Evolutionary conservation across 92 coral and sea anemone species (phyloP), one percentile per base, ranked within the genome.

Genomic region (Parazoanthus darwini): DNA sequence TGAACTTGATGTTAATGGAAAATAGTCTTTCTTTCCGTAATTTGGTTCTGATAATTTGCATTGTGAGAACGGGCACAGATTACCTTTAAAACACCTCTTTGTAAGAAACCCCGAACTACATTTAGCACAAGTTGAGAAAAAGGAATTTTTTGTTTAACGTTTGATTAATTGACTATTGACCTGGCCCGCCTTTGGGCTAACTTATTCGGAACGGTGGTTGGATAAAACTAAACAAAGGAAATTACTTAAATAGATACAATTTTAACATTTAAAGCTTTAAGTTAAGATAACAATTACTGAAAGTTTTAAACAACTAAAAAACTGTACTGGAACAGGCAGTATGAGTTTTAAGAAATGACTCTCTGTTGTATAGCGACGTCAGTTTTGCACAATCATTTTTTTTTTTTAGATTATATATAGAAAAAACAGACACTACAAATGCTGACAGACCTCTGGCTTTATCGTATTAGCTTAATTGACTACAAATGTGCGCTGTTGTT

Each of bases 401-500:
- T 29, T 20, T 51, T 80, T 36, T n/a, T 14, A 56, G 82, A 44
- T 59, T 46, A 59, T 39, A 39, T 39, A 39, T 39, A 39, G 42
- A 39, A 39, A 33, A 79, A 23, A 35, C 33, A 36, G 78, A 48
- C 35, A 56, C 59, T 38, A 29, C 56, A 44, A 43, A 44, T 54
- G 59, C 9, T 54, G 59, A 54, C 59, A 54, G 59, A 84, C 87
- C 79, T 84, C 51, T 73, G 11, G 58, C 78, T 71, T 29, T 71
- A 43, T 29, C 78, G 63, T 66, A 43, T 84, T 84, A 84, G 58
- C 39, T 84, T 84, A 84, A 84, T 84, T 84, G 87, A 78, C 68
- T 84, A 84, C 87, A 84, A 84, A 71, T 70, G 87, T 46, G 79
- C 74, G 56, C 87, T 72, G 87, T 84, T 84, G 87, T 46, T 74